phyloP scores from a whole-genome alignment of 2,888 invertebrate species.

The Schizaphis graminum region DNA sequence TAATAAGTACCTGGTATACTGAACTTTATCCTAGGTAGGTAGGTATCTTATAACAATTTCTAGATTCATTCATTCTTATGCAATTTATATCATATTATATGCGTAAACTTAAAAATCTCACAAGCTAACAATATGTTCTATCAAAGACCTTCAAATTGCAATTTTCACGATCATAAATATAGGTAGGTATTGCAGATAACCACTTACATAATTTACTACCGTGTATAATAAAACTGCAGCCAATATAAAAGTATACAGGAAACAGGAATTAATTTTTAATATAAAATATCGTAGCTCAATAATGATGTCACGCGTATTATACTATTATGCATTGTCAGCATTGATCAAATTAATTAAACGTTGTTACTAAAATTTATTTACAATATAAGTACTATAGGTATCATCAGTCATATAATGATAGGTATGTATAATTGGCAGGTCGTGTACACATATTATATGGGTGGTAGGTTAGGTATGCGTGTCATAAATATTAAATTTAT shows the following conservation, averaged over 20 bases:
- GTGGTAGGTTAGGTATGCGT: not conserved
- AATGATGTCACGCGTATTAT: not conserved
- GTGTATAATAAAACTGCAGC: not conserved
- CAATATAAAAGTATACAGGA: not conserved
- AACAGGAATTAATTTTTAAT: not conserved
- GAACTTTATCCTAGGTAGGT: not conserved
- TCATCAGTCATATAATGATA: no score
- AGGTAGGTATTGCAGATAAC: not conserved
- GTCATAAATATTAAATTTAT: not conserved
- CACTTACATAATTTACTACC: not conserved
- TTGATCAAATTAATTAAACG: not conserved
- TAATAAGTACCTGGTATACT: not conserved
- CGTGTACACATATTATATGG: not conserved
- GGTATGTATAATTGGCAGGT: not conserved
- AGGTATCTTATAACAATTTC: not conserved
- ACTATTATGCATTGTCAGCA: not conserved
- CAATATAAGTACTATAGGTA: not conserved
- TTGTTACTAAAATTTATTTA: not conserved
- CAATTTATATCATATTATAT: not conserved
- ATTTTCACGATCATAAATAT: not conserved
- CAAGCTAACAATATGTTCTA: not conserved
- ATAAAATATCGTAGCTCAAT: not conserved
- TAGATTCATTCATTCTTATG: not conserved
- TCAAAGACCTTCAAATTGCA: not conserved
- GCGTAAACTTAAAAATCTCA: not conserved